Conservation (phyloP, 1,140 invertebrate genomes). For the Pristionchus pacificus region DNA sequence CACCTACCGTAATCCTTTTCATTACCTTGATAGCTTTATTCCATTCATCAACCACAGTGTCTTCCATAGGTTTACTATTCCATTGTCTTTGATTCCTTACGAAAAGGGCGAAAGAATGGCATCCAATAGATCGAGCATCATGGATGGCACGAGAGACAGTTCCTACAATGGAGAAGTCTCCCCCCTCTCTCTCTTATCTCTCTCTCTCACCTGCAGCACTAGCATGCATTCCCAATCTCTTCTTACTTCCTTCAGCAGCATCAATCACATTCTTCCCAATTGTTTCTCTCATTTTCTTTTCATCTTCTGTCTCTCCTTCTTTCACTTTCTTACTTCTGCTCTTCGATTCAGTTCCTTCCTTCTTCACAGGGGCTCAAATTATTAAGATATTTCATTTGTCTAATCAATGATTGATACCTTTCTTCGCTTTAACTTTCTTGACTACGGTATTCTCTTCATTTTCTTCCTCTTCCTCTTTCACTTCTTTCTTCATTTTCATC, state of each 20-base stretch:
- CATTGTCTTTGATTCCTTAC: slow-evolving; percentile 61
- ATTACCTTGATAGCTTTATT: slow-evolving; percentile 54
- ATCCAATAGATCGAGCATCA: slow-evolving; percentile 54
- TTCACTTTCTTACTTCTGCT: slow-evolving; percentile 9
- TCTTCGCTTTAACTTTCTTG: not conserved
- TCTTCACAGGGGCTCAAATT: not conserved
- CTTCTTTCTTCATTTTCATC: not conserved
- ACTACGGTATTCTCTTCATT: not conserved
- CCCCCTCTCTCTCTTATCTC: too few relatives aligned
- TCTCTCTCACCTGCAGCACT: slow-evolving; percentile 61
- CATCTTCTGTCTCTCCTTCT: not conserved
- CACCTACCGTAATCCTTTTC: slow-evolving; percentile 8
- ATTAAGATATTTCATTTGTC: slow-evolving; percentile 6
- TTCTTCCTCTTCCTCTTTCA: slow-evolving; percentile 5
- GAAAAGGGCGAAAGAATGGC: slow-evolving; percentile 62
- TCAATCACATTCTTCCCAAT: slow-evolving; percentile 40
- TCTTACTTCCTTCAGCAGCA: slow-evolving; percentile 67
- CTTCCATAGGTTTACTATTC: slow-evolving; percentile 61
- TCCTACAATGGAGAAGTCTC: not conserved
- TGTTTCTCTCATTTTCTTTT: not conserved
- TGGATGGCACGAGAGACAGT: slow-evolving; percentile 42
- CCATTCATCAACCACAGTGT: slow-evolving; percentile 58
- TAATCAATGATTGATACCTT: not conserved
- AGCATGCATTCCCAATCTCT: slow-evolving; percentile 59
- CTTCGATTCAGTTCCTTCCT: slow-evolving; percentile 1